A percentile compares a stretch with the other conserved stretches of the same genome.
Evolutionary conservation across 2,888 invertebrate genomes (phyloP).

Genomic region (Melolontha melolontha): DNA sequence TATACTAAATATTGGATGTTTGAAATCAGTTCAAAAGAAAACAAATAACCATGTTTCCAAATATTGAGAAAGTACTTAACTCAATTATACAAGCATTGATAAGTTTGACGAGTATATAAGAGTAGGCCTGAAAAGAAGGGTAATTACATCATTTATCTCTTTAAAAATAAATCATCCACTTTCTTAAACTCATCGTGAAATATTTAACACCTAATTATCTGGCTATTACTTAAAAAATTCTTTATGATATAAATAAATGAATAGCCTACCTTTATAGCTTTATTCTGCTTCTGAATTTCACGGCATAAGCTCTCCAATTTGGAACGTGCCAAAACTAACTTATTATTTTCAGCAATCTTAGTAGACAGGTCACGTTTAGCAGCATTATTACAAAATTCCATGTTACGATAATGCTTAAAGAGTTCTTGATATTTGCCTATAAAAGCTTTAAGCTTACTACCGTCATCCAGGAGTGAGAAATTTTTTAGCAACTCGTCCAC

Average conservation of each 20-base stretch:
- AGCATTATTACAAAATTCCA: constrained; percentile 2
- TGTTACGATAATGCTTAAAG: neutral
- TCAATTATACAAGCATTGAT: too few relatives aligned
- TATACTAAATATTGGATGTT: too few relatives aligned
- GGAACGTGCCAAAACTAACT: constrained; percentile 83
- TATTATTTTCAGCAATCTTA: constrained; percentile 84
- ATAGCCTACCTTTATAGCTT: constrained; percentile 81
- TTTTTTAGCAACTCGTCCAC: constrained; percentile 9
- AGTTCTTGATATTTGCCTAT: constrained; percentile 10
- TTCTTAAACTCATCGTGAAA: too few relatives aligned
- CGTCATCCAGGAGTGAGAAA: neutral
- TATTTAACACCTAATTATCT: too few relatives aligned
- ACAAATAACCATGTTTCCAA: too few relatives aligned
- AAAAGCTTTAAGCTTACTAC: constrained; percentile 1
- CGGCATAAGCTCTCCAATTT: constrained; percentile 91
- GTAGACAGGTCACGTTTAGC: constrained; percentile 82
- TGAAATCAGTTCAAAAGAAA: too few relatives aligned
- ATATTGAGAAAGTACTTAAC: too few relatives aligned
- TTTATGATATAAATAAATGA: neutral
- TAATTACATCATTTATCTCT: too few relatives aligned
- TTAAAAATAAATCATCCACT: too few relatives aligned
- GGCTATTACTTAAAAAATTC: too few relatives aligned
- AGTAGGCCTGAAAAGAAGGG: too few relatives aligned
- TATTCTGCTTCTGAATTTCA: constrained; percentile 93
- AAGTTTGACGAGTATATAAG: too few relatives aligned